Percentiles rank a stretch among this genome's conserved stretches.
phyloP scores from a whole-genome alignment of 2,113 vertebrate species.

The Lynx canadensis region DNA sequence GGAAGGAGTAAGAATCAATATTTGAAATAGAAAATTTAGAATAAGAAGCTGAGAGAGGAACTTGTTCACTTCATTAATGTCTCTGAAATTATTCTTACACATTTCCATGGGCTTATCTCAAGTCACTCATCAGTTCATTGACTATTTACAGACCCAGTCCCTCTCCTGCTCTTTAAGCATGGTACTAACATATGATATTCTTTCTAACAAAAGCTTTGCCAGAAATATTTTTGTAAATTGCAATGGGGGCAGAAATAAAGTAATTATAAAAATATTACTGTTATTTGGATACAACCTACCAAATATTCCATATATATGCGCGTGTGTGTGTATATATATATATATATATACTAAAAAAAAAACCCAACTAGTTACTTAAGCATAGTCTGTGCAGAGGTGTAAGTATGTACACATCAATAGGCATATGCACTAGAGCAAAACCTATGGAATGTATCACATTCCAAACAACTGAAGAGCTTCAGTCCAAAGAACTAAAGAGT shows the following conservation, averaged over 20 bases:
- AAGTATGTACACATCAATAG: background rate
- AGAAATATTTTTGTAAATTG: background rate
- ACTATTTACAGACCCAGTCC: background rate
- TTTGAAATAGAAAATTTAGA: background rate
- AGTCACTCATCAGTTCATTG: background rate
- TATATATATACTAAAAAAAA: background rate
- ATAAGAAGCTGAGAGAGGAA: background rate
- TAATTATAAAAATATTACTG: constrained; percentile 13
- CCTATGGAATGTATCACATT: background rate
- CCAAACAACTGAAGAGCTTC: background rate
- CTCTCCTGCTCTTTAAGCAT: background rate
- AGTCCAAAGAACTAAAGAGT: background rate
- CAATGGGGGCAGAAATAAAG: background rate
- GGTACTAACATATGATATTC: background rate
- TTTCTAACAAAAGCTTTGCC: background rate
- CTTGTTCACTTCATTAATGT: background rate
- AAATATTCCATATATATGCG: background rate
- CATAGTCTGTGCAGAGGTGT: background rate
- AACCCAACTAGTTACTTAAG: constrained; percentile 32
- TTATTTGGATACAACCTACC: background rate
- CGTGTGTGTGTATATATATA: background rate
- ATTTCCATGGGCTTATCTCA: background rate
- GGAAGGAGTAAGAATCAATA: background rate
- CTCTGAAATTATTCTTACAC: background rate
- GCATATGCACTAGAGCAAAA: background rate